Evolutionary conservation across 2,888 invertebrate species (phyloP).

Genomic region (Drosophila helvetica): DNA sequence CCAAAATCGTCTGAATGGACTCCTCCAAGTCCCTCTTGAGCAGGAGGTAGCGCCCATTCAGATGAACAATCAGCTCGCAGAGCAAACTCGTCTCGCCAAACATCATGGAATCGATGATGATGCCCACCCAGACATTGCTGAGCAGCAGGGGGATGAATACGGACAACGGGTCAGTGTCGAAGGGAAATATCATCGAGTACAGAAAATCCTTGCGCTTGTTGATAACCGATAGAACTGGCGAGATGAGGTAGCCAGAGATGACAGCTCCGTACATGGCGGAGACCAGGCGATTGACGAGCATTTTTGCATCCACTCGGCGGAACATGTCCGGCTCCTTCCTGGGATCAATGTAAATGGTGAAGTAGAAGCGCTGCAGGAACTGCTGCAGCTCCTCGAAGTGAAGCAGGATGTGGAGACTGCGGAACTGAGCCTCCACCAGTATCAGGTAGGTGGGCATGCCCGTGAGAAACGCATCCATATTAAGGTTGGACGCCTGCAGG

Average conservation of each 20-base stretch:
- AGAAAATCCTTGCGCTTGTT: slow-evolving; percentile 42
- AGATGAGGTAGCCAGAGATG: slow-evolving; percentile 46
- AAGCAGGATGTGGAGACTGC: slow-evolving; percentile 56
- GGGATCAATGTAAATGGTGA: slow-evolving; percentile 66
- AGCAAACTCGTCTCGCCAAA: slow-evolving; percentile 72
- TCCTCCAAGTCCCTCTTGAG: slow-evolving; percentile 61
- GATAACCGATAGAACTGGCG: slow-evolving; percentile 52
- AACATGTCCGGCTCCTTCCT: slow-evolving; percentile 49
- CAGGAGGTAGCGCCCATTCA: slow-evolving; percentile 71
- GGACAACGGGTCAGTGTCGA: slow-evolving; percentile 46
- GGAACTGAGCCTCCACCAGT: slow-evolving; percentile 67
- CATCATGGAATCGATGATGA: slow-evolving; percentile 54
- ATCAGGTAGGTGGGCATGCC: slow-evolving; percentile 73
- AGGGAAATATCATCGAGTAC: slow-evolving; percentile 62
- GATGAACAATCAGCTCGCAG: slow-evolving; percentile 65
- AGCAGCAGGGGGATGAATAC: slow-evolving; percentile 59
- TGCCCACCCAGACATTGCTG: slow-evolving; percentile 65
- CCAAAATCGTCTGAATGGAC: slow-evolving; percentile 47
- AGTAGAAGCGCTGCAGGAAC: slow-evolving; percentile 66
- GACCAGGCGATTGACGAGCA: slow-evolving; percentile 53
- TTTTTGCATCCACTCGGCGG: slow-evolving; percentile 48
- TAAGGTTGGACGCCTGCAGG: slow-evolving; percentile 43
- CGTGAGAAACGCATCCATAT: slow-evolving; percentile 66
- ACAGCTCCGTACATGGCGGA: slow-evolving; percentile 57
- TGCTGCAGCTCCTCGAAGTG: slow-evolving; percentile 48